Evolutionary conservation across 30 jellyfish, hydroid and myxozoan species (phyloP).

Genomic region (Pseudorhiza aurosa): DNA sequence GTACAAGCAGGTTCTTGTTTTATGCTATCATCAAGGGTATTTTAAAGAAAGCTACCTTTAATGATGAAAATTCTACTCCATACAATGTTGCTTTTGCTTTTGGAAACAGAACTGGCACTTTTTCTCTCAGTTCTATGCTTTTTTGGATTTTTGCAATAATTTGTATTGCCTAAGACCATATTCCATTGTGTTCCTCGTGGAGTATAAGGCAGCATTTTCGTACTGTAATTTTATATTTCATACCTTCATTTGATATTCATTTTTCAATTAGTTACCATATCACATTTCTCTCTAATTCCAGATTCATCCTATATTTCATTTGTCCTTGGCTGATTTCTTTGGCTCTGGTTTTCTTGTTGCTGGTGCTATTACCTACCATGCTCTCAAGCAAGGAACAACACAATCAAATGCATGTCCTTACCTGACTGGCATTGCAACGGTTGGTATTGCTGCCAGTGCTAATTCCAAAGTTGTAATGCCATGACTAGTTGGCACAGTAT

Average conservation of each 20-base stretch:
- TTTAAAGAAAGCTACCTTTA: too few species aligned
- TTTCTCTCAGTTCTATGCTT: background rate
- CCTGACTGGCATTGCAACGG: slow-evolving; percentile 73
- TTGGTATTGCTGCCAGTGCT: slow-evolving; percentile 25
- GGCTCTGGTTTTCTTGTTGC: slow-evolving; percentile 51
- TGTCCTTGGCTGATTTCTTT: slow-evolving; percentile 72
- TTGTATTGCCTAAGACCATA: slow-evolving; percentile 53
- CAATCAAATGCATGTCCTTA: slow-evolving; percentile 17
- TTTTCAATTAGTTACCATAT: background rate
- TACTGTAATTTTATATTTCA: too few species aligned
- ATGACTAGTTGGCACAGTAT: too few species aligned
- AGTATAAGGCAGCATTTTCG: too few species aligned
- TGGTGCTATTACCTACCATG: slow-evolving; percentile 50
- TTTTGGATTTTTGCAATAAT: slow-evolving; percentile 71
- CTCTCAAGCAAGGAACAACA: background rate
- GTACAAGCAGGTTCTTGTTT: too few species aligned
- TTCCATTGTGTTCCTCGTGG: too few species aligned
- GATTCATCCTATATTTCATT: slow-evolving; percentile 80
- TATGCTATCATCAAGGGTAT: too few species aligned
- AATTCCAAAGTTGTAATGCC: too few species aligned
- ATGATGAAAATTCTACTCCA: too few species aligned
- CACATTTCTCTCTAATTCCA: slow-evolving; percentile 7
- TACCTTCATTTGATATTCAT: background rate
- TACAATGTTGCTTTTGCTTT: too few species aligned
- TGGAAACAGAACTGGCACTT: too few species aligned